These are phyloP conservation scores for Octodonta nipae DNA, from an alignment of 2,888 invertebrate genomes.

Conservation along the genomic window DNA sequence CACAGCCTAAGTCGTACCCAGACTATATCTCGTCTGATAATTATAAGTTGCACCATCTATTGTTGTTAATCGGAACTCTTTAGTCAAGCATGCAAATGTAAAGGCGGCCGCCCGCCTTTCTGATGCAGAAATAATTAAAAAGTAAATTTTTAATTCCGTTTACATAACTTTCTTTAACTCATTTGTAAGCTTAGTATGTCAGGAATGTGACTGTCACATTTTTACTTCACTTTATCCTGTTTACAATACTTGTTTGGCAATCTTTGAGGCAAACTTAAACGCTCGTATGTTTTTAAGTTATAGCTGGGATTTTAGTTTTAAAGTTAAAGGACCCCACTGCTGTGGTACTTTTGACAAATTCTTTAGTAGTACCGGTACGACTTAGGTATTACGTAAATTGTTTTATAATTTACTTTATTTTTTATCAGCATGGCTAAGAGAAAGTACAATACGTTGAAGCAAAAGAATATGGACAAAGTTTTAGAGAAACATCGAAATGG, in stretches of 20 bases:
- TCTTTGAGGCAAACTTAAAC: background rate
- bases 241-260: background rate
- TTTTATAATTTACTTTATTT: too few relatives aligned
- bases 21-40: background rate
- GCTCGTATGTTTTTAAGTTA: background rate
- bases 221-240: background rate
- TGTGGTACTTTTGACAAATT: background rate
- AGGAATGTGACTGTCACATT: background rate
- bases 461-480: too few relatives aligned
- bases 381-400: too few relatives aligned
- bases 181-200: background rate
- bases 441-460: too few relatives aligned
- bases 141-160: too few relatives aligned
- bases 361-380: background rate
- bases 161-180: background rate
- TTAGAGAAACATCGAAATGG: too few relatives aligned
- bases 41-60: background rate
- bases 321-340: background rate
- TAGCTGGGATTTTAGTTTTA: background rate
- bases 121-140: too few relatives aligned
- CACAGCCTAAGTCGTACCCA: too few relatives aligned
- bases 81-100: background rate
- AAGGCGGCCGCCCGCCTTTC: background rate
- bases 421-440: too few relatives aligned
- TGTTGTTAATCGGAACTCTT: background rate